Base-by-base conservation (phyloP, 2,113 vertebrate genomes). In the Proterorhinus semilunaris region DNA sequence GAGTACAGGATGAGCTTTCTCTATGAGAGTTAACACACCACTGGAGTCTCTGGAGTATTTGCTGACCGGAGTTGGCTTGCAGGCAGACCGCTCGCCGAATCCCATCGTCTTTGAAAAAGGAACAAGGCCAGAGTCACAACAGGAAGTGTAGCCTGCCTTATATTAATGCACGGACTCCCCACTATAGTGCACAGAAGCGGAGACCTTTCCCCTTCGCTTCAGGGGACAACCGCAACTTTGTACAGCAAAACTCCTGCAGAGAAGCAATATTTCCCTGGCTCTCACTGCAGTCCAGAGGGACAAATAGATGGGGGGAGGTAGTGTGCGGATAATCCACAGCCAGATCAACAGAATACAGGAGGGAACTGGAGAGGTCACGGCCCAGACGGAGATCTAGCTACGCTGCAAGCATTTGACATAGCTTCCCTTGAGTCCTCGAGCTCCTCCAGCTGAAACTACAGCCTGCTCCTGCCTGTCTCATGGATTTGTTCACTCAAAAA, bases 81-180 rank as follows among this genome's bases (percentile, higher is more conserved):
- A n/a, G 13, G n/a, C 21, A 21, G 21, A 21, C 7, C 62, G 15
- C 69, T 63, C 64, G 17, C 61, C 42, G 44, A 69, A 7, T 13
- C 10, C 67, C 71, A 8, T 45, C 13, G 64, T 15, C 36, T 73
- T 65, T 52, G 58, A 86, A 15, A 3, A 67, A 55, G 59, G 71
- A 72, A 47, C 36, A 27, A 53, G 64, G 46, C 62, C 1, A 46
- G 77, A 54, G 61, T 74, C 80, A 72, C 67, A 75, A 78, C 75
- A 83, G 87, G 83, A 87, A 79, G 79, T 70, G 68, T 53, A 72
- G 16, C 27, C 46, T 44, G 50, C 53, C 79, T 75, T 55, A 72
- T 45, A 74, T 83, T 71, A 72, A 80, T 42, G 66, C 46, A 82
- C n/a, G 15, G 66, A 79, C 71, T 70, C 72, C 65, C 6, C 3